Percentiles rank a stretch among this genome's conserved stretches.
These are phyloP conservation scores for Anomalospiza imberbis DNA, from an alignment of 2,797 vertebrate genomes.

Conservation along the genomic window DNA sequence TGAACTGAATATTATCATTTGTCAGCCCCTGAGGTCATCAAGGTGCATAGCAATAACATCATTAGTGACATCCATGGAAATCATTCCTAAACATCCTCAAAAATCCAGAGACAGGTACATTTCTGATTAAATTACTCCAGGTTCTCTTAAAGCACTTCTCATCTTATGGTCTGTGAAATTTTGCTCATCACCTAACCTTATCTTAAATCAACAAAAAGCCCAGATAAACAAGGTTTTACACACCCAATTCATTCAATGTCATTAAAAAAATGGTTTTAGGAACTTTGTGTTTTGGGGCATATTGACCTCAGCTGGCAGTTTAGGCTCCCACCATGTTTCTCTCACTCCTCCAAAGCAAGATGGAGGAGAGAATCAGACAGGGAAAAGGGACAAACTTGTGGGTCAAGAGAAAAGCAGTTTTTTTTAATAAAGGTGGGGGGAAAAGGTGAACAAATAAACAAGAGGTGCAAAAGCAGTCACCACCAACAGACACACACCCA, in stretches of 20 bases:
- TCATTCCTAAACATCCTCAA: neutral
- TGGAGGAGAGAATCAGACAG: neutral
- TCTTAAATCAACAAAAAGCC: neutral
- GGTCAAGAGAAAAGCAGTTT: neutral
- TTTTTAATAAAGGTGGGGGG: neutral
- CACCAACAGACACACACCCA: neutral
- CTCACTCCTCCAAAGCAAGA: neutral
- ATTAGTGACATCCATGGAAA: neutral
- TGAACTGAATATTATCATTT: neutral
- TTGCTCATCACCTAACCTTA: rapidly evolving
- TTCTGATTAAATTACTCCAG: neutral
- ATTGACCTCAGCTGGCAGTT: neutral
- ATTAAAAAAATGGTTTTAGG: neutral
- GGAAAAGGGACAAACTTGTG: neutral
- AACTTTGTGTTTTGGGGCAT: neutral
- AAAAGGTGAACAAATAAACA: neutral
- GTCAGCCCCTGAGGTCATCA: neutral
- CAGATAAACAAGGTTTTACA: neutral
- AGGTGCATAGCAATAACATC: neutral
- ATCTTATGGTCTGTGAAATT: neutral
- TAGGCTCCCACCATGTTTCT: neutral
- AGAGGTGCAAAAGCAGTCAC: neutral
- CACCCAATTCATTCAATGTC: neutral
- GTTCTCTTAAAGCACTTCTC: neutral
- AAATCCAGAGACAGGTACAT: neutral